Percentiles rank a stretch among this genome's conserved stretches.
Conservation (phyloP, 2,888 invertebrate species). For the Oscheius sp. region DNA sequence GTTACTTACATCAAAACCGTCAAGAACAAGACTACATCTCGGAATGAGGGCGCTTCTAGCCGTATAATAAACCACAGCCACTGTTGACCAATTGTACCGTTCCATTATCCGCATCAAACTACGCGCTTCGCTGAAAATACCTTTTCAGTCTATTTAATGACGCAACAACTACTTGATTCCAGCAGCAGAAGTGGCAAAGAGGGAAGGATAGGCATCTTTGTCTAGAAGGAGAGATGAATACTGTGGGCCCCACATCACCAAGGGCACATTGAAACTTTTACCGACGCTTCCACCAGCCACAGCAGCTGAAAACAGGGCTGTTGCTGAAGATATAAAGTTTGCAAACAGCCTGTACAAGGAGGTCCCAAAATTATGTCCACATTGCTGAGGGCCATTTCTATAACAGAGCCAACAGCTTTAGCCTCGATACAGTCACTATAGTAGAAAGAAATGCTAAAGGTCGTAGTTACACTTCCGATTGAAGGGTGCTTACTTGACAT, state of each 20-base stretch:
- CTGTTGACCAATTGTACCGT: slow-evolving; percentile 60
- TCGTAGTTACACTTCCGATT: not conserved
- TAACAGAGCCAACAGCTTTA: slow-evolving; percentile 42
- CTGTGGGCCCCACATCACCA: slow-evolving; percentile 37
- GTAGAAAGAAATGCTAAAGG: slow-evolving; percentile 4
- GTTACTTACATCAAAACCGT: slow-evolving; percentile 22
- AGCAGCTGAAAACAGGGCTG: slow-evolving; percentile 20
- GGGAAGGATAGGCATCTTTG: slow-evolving; percentile 24
- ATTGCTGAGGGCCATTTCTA: slow-evolving; percentile 40
- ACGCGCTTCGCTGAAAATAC: slow-evolving; percentile 44
- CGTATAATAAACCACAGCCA: slow-evolving; percentile 59
- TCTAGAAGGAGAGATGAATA: slow-evolving; percentile 6
- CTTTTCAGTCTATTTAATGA: not conserved
- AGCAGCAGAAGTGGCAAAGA: slow-evolving; percentile 17
- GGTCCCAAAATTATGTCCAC: slow-evolving; percentile 56
- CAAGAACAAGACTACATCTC: slow-evolving; percentile 10
- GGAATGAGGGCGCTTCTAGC: slow-evolving; percentile 47
- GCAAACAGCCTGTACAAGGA: slow-evolving; percentile 48
- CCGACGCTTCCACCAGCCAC: slow-evolving; percentile 29
- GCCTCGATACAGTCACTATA: slow-evolving; percentile 47
- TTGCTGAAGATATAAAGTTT: not conserved
- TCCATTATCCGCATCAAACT: slow-evolving; percentile 49
- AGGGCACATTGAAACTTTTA: slow-evolving; percentile 20
- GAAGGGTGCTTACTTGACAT: not conserved
- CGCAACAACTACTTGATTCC: not conserved